Conservation (phyloP, 2,888 invertebrate genomes). For the Latheticus oryzae region DNA sequence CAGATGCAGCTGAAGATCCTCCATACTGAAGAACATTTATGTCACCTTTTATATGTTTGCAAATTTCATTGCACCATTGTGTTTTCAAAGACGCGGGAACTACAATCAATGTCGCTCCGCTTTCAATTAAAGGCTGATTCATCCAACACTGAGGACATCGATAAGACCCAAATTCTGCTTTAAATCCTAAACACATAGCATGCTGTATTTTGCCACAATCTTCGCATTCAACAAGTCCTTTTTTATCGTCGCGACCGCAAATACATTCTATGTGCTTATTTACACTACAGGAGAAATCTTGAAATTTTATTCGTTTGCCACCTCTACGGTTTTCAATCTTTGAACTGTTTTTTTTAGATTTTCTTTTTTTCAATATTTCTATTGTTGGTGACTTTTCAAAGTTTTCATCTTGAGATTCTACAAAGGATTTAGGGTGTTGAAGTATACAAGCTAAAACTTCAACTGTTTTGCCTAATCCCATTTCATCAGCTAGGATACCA, state of each 20-base stretch:
- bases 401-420: background rate
- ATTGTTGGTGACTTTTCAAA: conserved; percentile 36
- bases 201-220: conserved; percentile 75
- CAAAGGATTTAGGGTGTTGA: conserved; percentile 63
- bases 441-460: conserved; percentile 78
- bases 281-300: conserved; percentile 50
- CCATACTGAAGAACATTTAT: conserved; percentile 70
- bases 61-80: conserved; percentile 81
- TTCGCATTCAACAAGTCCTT: conserved; percentile 65
- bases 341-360: conserved; percentile 1
- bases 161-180: conserved; percentile 65
- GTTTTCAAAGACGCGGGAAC: conserved; percentile 74
- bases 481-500: conserved; percentile 83
- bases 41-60: conserved; percentile 69
- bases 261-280: conserved; percentile 62
- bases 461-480: conserved; percentile 86
- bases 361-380: conserved; percentile 32
- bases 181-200: conserved; percentile 70
- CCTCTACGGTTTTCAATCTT: conserved; percentile 15
- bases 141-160: conserved; percentile 77
- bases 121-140: conserved; percentile 66
- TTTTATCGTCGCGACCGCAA: conserved; percentile 57
- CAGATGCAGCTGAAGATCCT: conserved; percentile 65
- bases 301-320: conserved; percentile 49
- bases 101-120: conserved; percentile 78